Percentiles rank a stretch among this genome's conserved stretches.
phyloP scores from a whole-genome alignment of 2,797 vertebrate species.

The Sardinella longiceps region DNA sequence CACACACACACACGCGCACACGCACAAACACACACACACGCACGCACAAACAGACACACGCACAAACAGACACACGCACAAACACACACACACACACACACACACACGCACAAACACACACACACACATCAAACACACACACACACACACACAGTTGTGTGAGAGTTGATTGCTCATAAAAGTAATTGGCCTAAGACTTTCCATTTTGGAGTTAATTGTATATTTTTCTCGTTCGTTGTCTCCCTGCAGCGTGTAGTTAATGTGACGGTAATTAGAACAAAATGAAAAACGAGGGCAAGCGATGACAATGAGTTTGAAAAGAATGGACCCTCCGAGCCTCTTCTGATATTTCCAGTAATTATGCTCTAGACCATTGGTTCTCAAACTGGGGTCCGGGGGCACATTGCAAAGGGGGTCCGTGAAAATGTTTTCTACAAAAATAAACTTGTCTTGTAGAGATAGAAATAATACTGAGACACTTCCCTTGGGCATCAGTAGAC shows the following conservation, averaged over 20 bases:
- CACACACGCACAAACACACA: too few relatives aligned
- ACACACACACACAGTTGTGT: not conserved
- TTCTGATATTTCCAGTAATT: not conserved
- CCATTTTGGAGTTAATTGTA: not conserved
- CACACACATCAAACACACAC: too few relatives aligned
- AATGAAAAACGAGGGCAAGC: not conserved
- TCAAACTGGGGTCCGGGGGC: too few relatives aligned
- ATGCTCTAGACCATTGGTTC: not conserved
- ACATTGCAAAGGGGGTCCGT: too few relatives aligned
- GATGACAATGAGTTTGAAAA: not conserved
- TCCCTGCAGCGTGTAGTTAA: not conserved
- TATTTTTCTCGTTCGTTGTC: not conserved
- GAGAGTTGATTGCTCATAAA: not conserved
- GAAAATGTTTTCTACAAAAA: too few relatives aligned
- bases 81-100: too few relatives aligned
- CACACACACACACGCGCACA: not conserved
- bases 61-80: too few relatives aligned
- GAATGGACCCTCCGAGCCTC: not conserved
- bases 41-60: too few relatives aligned
- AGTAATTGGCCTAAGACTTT: not conserved
- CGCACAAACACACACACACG: not conserved
- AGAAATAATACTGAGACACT: too few relatives aligned
- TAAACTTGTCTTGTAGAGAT: too few relatives aligned
- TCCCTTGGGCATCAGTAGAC: too few relatives aligned
- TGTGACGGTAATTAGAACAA: not conserved